These are phyloP conservation scores for Hybos culiciformis DNA, from an alignment of 2,888 invertebrate genomes.

Conservation along the genomic window DNA sequence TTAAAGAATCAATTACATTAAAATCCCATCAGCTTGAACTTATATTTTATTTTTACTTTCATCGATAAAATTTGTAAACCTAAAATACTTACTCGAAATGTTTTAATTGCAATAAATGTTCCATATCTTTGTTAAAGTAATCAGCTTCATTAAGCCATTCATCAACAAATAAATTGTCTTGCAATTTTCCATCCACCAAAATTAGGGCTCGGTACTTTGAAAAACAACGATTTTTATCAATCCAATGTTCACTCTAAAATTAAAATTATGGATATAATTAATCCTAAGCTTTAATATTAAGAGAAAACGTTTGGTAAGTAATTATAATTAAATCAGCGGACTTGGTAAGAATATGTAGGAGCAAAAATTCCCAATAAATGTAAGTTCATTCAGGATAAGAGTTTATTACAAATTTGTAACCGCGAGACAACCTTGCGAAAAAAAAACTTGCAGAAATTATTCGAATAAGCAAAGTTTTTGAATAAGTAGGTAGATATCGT, in stretches of 20 bases:
- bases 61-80: neutral
- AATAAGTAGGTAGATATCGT: neutral
- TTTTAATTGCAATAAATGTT: conserved; percentile 51
- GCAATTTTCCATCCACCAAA: conserved; percentile 36
- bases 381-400: no score
- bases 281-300: conserved; percentile 10
- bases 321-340: no score
- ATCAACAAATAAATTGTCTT: conserved; percentile 44
- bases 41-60: neutral
- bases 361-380: no score
- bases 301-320: conserved; percentile 22
- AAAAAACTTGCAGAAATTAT: no score
- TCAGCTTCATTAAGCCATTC: conserved; percentile 52
- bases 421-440: no score
- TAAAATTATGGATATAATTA: neutral
- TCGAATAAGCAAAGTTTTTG: conserved; percentile 14
- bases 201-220: conserved; percentile 45
- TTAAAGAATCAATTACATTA: neutral
- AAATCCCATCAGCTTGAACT: neutral
- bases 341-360: no score
- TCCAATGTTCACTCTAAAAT: conserved; percentile 34
- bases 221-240: conserved; percentile 39
- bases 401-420: no score
- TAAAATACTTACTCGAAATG: conserved; percentile 44
- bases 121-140: conserved; percentile 49